Conservation (phyloP, 2,888 invertebrate species). For the Deladenus siricidicola region DNA sequence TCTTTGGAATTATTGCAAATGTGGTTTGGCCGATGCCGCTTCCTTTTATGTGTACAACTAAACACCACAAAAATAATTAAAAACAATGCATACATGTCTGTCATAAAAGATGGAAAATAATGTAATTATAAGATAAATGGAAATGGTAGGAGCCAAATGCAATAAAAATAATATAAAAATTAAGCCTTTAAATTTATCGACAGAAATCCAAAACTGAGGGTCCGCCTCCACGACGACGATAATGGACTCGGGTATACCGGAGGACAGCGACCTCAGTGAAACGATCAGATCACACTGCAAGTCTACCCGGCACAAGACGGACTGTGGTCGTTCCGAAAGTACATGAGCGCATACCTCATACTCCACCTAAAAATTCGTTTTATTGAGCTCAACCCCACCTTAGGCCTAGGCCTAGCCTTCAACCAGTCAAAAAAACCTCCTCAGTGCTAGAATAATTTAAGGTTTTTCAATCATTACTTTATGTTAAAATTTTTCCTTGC, state of each 20-base stretch:
- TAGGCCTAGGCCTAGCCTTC: too few relatives aligned
- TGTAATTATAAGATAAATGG: neutral
- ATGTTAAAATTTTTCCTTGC: too few relatives aligned
- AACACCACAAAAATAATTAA: conserved; percentile 15
- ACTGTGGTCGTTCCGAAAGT: conserved; percentile 48
- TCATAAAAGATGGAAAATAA: neutral
- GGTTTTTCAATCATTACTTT: too few relatives aligned
- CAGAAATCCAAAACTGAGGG: conserved; percentile 35
- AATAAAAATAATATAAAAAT: neutral
- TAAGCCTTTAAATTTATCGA: conserved; percentile 32
- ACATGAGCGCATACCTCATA: conserved; percentile 50
- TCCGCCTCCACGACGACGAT: conserved; percentile 41
- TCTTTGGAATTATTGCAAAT: conserved; percentile 42
- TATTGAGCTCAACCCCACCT: too few relatives aligned
- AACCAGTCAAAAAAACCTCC: too few relatives aligned
- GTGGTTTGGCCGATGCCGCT: conserved; percentile 48
- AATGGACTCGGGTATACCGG: conserved; percentile 20
- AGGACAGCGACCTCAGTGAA: conserved; percentile 34
- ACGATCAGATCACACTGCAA: conserved; percentile 46
- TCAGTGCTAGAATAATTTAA: too few relatives aligned
- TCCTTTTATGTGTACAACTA: conserved; percentile 48
- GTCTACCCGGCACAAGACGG: conserved; percentile 44
- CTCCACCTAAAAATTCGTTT: conserved; percentile 36
- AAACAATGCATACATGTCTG: neutral
- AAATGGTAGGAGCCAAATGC: too few relatives aligned